A percentile compares a stretch with the other conserved stretches of the same genome.
phyloP scores from a whole-genome alignment of 1,140 invertebrate genomes.

The Pseudomyrmex flavicornis region DNA sequence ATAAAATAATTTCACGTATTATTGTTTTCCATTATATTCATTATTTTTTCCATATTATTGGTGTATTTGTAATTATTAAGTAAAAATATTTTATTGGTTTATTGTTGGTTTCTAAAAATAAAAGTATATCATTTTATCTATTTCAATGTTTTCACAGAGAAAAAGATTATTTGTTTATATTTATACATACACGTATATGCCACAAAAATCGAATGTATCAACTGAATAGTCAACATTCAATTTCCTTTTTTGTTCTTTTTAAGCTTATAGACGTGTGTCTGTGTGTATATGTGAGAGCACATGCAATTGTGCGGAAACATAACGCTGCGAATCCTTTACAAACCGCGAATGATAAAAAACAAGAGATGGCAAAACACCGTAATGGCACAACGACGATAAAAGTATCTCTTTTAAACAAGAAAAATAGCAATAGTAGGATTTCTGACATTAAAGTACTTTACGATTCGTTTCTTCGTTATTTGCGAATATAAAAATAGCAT shows the following conservation, averaged over 20 bases:
- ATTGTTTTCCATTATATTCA: not conserved
- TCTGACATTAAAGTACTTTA: conserved; percentile 25
- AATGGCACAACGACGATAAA: conserved; percentile 33
- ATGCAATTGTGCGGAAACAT: conserved; percentile 38
- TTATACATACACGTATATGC: too few relatives aligned
- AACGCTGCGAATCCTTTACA: conserved; percentile 42
- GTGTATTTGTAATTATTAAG: too few relatives aligned
- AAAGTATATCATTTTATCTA: conserved; percentile 34
- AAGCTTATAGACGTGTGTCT: conserved; percentile 4
- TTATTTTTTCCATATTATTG: too few relatives aligned
- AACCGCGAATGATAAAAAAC: conserved; percentile 51
- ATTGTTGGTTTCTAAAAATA: not conserved
- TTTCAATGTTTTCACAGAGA: not conserved
- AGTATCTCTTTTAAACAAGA: conserved; percentile 53
- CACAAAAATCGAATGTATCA: conserved; percentile 23
- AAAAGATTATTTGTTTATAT: conserved; percentile 32
- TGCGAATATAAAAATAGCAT: conserved; percentile 32
- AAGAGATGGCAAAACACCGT: conserved; percentile 52
- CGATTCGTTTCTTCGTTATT: conserved; percentile 20
- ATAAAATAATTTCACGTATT: not conserved
- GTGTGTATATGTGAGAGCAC: too few relatives aligned
- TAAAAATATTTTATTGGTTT: not conserved
- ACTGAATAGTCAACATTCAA: conserved; percentile 49
- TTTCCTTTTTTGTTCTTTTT: conserved; percentile 53
- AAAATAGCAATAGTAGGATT: conserved; percentile 37